phyloP scores from a whole-genome alignment of 1,140 invertebrate species.

The Cydia amplana region DNA sequence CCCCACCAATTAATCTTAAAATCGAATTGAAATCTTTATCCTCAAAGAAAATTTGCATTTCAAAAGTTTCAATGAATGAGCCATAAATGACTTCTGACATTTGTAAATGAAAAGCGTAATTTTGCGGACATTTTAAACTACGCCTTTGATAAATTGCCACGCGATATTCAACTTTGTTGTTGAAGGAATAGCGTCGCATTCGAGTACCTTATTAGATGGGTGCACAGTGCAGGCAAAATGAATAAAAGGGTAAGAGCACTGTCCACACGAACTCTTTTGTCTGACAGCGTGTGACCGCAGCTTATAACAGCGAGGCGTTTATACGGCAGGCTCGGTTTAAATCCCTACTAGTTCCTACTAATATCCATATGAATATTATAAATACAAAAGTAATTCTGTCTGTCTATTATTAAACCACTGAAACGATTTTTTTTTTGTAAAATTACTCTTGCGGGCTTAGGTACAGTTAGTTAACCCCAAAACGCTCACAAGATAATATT shows the following conservation, averaged over 20 bases:
- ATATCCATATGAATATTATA: too few species aligned
- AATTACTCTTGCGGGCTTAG: too few species aligned
- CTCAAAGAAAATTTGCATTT: constrained; percentile 19
- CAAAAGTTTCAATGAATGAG: constrained; percentile 10
- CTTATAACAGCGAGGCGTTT: background rate
- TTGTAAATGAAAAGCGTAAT: constrained; percentile 31
- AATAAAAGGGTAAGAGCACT: constrained; percentile 23
- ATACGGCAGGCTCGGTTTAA: background rate
- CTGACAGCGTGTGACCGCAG: constrained; percentile 7
- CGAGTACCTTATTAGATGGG: background rate
- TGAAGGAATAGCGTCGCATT: background rate
- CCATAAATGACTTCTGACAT: constrained; percentile 27
- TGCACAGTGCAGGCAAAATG: constrained; percentile 21
- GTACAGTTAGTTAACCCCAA: too few species aligned
- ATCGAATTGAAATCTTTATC: background rate
- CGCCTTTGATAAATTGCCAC: background rate
- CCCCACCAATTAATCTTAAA: background rate
- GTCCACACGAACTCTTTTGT: constrained; percentile 30
- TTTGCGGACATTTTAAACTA: constrained; percentile 9
- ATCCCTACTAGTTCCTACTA: too few species aligned
- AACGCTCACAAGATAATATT: too few species aligned
- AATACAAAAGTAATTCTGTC: too few species aligned
- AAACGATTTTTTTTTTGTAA: too few species aligned
- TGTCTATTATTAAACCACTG: too few species aligned
- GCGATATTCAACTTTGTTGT: background rate